Percentiles rank a stretch among this genome's conserved stretches.
phyloP scores from a whole-genome alignment of 2,888 invertebrate genomes.

The Catocala sponsa region DNA sequence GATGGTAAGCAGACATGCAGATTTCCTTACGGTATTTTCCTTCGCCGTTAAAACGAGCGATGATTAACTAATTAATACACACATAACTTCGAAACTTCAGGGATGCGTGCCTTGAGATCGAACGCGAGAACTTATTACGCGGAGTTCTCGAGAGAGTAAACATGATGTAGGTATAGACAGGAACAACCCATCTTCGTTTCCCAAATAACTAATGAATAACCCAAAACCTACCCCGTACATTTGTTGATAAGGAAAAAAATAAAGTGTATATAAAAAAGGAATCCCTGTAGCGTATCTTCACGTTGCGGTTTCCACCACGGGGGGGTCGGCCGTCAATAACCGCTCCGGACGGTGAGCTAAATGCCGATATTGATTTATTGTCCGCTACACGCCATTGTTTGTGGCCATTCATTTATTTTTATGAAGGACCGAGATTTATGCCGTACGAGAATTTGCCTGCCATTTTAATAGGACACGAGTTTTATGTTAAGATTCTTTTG shows the following conservation, averaged over 20 bases:
- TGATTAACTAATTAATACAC: no score
- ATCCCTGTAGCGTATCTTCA: neutral
- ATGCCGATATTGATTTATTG: constrained; percentile 49
- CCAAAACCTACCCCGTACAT: neutral
- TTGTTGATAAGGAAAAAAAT: neutral
- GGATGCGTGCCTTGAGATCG: no score
- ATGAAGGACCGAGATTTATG: constrained; percentile 23
- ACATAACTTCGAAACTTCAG: no score
- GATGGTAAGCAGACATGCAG: no score
- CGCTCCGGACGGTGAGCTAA: constrained; percentile 38
- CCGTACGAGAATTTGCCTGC: neutral
- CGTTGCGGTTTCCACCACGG: constrained; percentile 12
- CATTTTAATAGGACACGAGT: neutral
- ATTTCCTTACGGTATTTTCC: no score
- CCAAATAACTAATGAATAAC: neutral
- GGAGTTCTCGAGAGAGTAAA: no score
- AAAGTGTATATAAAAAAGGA: neutral
- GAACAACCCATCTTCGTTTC: no score
- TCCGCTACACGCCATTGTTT: constrained; percentile 26
- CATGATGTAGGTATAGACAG: no score
- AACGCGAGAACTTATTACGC: no score
- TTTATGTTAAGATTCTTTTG: no score
- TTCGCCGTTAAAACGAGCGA: no score
- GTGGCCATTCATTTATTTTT: constrained; percentile 14
- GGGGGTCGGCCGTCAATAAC: constrained; percentile 32